phyloP scores from a whole-genome alignment of 2,113 vertebrate species.

The Dromas ardeola region DNA sequence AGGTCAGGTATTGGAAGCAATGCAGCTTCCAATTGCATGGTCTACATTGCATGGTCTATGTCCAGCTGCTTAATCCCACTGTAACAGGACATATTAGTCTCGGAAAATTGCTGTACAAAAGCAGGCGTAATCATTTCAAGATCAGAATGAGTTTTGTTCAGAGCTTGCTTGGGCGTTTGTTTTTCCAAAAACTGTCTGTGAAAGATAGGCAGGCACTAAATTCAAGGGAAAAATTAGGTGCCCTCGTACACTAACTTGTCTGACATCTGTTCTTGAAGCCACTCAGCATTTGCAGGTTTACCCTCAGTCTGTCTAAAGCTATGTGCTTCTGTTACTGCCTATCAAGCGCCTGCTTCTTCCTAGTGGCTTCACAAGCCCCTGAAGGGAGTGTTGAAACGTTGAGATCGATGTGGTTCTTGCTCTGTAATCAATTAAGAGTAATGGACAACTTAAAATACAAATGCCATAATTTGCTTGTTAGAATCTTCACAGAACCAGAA shows the following conservation, averaged over 20 bases:
- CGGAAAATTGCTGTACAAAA: neutral
- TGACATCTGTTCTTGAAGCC: neutral
- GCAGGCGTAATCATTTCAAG: neutral
- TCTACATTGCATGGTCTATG: neutral
- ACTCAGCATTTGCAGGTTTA: neutral
- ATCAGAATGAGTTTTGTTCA: neutral
- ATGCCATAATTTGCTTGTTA: neutral
- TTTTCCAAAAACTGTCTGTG: neutral
- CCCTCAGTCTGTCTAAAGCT: neutral
- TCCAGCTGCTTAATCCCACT: neutral
- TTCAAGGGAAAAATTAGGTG: neutral
- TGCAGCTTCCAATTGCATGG: neutral
- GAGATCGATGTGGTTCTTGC: neutral
- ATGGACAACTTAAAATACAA: neutral
- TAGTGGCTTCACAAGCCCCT: neutral
- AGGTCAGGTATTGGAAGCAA: neutral
- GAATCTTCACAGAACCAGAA: neutral
- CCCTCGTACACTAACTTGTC: neutral
- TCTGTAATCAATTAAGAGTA: neutral
- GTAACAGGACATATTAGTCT: neutral
- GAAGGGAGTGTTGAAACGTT: neutral
- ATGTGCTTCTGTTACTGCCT: neutral
- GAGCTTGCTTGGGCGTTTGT: neutral
- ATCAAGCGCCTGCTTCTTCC: neutral
- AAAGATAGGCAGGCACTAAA: neutral